phyloP scores from a whole-genome alignment of 2,888 invertebrate genomes.

The Ichneumoninae sp. region DNA sequence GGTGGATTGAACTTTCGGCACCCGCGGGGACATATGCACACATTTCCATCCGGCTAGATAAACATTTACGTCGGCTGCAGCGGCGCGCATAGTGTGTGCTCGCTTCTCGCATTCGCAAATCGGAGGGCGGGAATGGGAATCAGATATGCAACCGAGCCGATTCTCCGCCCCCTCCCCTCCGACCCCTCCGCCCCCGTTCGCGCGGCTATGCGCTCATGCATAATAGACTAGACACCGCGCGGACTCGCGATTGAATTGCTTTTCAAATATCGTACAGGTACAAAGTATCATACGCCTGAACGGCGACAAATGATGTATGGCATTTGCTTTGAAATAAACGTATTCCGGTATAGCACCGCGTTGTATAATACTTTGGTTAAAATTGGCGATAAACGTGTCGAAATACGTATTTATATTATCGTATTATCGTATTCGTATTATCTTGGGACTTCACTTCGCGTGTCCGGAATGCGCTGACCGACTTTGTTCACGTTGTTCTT shows the following conservation, averaged over 20 bases:
- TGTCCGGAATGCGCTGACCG: neutral
- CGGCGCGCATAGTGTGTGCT: constrained; percentile 26
- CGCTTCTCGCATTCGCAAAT: constrained; percentile 47
- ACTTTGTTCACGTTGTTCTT: neutral
- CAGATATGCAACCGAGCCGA: constrained; percentile 38
- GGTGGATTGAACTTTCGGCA: constrained; percentile 53
- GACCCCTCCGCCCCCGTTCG: neutral
- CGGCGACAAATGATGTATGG: constrained; percentile 41
- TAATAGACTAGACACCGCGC: constrained; percentile 54
- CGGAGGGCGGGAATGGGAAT: constrained; percentile 23
- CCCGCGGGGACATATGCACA: constrained; percentile 63
- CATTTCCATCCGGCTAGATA: constrained; percentile 64
- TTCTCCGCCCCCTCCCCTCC: neutral
- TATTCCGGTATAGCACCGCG: neutral
- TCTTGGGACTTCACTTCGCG: neutral
- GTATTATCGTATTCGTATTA: no score
- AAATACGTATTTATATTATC: neutral
- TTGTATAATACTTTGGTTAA: neutral
- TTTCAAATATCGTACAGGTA: constrained; percentile 43
- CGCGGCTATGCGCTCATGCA: constrained; percentile 45
- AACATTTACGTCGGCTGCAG: constrained; percentile 62
- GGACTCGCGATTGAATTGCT: constrained; percentile 49
- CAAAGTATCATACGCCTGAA: constrained; percentile 39
- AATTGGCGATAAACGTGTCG: neutral
- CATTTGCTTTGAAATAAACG: constrained; percentile 52